These are phyloP conservation scores for Bagarius yarrelli DNA, from an alignment of 2,113 vertebrate species.

Conservation along the genomic window DNA sequence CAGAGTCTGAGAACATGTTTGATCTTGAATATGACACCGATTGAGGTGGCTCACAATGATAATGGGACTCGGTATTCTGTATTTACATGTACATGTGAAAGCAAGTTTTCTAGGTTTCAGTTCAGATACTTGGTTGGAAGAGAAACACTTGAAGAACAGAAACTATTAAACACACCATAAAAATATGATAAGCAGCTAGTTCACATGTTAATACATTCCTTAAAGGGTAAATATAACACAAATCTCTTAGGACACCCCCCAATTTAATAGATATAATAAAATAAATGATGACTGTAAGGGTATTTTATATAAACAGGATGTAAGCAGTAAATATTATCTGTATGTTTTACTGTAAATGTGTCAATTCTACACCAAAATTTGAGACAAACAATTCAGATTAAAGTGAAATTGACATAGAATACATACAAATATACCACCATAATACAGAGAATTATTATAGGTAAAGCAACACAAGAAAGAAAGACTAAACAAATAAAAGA, in stretches of 20 bases:
- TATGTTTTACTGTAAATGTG: too few relatives aligned
- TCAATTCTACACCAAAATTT: too few relatives aligned
- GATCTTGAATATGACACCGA: constrained; percentile 20
- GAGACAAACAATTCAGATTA: background rate
- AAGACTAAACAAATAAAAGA: too few relatives aligned
- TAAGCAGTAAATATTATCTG: too few relatives aligned
- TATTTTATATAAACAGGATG: too few relatives aligned
- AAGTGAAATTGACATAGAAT: background rate
- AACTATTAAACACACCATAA: background rate
- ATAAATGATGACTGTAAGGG: too few relatives aligned
- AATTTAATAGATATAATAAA: too few relatives aligned
- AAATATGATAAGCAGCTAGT: background rate
- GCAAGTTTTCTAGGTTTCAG: background rate
- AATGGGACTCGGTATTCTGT: constrained; percentile 2
- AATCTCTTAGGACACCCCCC: background rate
- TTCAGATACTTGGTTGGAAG: background rate
- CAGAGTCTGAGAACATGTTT: constrained; percentile 6
- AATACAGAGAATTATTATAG: background rate
- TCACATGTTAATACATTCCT: too few relatives aligned
- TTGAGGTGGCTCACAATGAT: constrained; percentile 20
- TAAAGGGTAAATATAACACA: background rate
- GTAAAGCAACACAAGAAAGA: background rate
- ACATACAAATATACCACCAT: background rate
- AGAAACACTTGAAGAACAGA: background rate
- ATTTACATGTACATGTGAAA: background rate